Conservation (phyloP, 2,888 invertebrate species). For the Sipha maydis region DNA sequence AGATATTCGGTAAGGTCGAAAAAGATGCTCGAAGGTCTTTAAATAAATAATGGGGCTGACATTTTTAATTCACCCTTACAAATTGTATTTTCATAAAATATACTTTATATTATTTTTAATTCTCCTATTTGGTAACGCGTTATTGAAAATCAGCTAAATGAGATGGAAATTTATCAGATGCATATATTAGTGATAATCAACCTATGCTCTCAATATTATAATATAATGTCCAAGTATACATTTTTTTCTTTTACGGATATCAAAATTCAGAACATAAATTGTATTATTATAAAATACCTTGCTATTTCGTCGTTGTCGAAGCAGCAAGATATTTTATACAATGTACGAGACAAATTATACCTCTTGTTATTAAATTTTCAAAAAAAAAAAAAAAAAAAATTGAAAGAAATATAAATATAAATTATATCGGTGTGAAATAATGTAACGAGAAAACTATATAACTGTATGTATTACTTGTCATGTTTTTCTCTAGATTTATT, state of each 20-base stretch:
- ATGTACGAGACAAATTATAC: background rate
- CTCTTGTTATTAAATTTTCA: too few species aligned
- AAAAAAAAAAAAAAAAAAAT: too few species aligned
- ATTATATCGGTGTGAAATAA: background rate
- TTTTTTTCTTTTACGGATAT: background rate
- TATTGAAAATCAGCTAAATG: background rate
- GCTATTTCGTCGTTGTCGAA: background rate
- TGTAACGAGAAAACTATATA: background rate
- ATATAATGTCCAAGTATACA: too few species aligned
- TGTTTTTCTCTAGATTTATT: background rate
- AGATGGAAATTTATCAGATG: too few species aligned
- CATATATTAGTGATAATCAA: too few species aligned
- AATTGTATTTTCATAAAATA: background rate
- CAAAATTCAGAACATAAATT: background rate
- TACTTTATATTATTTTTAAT: background rate
- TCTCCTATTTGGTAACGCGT: background rate
- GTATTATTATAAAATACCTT: too few species aligned
- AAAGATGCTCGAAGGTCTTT: background rate
- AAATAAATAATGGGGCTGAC: background rate
- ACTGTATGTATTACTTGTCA: background rate
- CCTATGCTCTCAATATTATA: too few species aligned
- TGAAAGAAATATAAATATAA: too few species aligned
- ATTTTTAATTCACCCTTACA: background rate
- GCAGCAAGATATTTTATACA: background rate
- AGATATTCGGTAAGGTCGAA: constrained; percentile 12